Conservation (phyloP, 1,140 invertebrate genomes). For the Dryas iulia region DNA sequence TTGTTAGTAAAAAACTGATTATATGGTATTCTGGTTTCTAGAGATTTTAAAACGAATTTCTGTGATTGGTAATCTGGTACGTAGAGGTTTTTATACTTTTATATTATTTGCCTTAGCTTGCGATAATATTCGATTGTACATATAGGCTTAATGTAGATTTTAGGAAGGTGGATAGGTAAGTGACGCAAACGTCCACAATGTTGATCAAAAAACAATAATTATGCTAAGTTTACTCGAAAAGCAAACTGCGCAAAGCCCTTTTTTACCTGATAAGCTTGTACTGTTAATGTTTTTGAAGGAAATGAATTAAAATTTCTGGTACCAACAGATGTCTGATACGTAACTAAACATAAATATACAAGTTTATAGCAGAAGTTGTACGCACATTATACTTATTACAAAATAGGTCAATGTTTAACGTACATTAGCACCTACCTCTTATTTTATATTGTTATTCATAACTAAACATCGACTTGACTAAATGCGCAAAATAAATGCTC, state of each 20-base stretch:
- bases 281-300: not conserved
- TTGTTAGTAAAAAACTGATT: not conserved
- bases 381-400: not conserved
- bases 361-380: not conserved
- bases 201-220: not conserved
- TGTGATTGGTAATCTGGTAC: not conserved
- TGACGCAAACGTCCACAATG: not conserved
- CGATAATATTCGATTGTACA: not conserved
- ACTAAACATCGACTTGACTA: not conserved
- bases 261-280: not conserved
- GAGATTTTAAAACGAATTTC: not conserved
- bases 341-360: not conserved
- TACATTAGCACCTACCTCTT: not conserved
- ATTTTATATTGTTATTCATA: not conserved
- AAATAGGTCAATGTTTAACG: not conserved
- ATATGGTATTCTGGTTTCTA: slow-evolving; percentile 2
- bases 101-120: slow-evolving; percentile 1
- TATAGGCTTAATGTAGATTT: not conserved
- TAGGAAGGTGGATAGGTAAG: not conserved
- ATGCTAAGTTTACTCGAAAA: not conserved
- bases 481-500: not conserved
- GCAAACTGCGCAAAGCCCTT: too few species aligned
- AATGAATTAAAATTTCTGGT: not conserved
- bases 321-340: not conserved
- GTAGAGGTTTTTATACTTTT: slow-evolving; percentile 6